These are phyloP conservation scores for Yponomeuta malinellus DNA, from an alignment of 2,888 invertebrate species.

Conservation along the genomic window DNA sequence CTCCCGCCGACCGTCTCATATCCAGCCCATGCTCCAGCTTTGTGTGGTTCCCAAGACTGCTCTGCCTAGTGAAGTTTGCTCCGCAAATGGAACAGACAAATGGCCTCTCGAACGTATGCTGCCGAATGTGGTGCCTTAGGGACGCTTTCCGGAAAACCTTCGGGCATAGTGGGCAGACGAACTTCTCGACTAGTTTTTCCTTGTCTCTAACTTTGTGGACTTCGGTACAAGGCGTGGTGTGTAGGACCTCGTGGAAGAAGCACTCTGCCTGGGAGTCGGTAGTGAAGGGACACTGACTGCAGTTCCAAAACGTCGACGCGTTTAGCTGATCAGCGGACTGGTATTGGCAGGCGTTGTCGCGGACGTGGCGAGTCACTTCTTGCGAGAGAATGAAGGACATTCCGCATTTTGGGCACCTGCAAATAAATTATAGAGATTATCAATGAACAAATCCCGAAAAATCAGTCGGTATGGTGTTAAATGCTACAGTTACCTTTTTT, in stretches of 20 bases:
- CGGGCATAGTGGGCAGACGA: conserved; percentile 81
- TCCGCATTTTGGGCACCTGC: conserved; percentile 84
- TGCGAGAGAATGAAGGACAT: conserved; percentile 81
- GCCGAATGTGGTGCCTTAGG: conserved; percentile 80
- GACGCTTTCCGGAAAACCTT: conserved; percentile 80
- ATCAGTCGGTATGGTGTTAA: neutral
- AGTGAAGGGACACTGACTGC: conserved; percentile 77
- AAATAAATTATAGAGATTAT: conserved; percentile 28
- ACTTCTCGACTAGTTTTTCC: conserved; percentile 58
- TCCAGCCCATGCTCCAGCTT: conserved; percentile 56
- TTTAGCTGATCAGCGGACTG: conserved; percentile 31
- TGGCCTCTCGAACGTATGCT: conserved; percentile 84
- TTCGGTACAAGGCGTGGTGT: conserved; percentile 62
- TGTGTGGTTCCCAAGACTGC: conserved; percentile 79
- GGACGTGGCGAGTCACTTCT: conserved; percentile 84
- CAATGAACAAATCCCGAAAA: neutral
- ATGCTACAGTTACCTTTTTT: too few relatives aligned
- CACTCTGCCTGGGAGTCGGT: conserved; percentile 82
- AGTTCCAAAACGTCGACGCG: conserved; percentile 65
- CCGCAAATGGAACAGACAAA: conserved; percentile 79
- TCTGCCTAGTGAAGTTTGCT: conserved; percentile 79
- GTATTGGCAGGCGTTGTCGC: conserved; percentile 75
- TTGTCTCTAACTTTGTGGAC: conserved; percentile 35
- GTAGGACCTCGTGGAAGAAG: conserved; percentile 83
- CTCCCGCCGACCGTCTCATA: neutral